These are phyloP conservation scores for Drosophila ambigua DNA, from an alignment of 1,140 invertebrate species.

Conservation along the genomic window DNA sequence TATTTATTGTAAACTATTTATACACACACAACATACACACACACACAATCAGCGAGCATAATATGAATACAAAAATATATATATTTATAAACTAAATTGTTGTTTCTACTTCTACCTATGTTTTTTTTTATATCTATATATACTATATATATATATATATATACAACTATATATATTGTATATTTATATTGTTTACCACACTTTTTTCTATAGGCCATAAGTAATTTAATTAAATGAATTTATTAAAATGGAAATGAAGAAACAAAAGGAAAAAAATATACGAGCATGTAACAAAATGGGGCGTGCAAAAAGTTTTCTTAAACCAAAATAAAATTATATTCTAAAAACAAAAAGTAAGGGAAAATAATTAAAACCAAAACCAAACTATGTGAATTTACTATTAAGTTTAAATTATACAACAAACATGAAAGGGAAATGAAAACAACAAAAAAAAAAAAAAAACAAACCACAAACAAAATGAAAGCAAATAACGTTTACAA, in stretches of 20 bases:
- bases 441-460: conserved; percentile 19
- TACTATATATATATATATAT: conserved; percentile 55
- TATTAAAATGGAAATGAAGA: conserved; percentile 48
- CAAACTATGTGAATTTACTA: conserved; percentile 71
- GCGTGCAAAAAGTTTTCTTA: conserved; percentile 65
- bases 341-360: conserved; percentile 50
- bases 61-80: conserved; percentile 65
- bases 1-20: conserved; percentile 71
- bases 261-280: conserved; percentile 42
- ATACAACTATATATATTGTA: conserved; percentile 28
- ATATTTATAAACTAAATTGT: conserved; percentile 69
- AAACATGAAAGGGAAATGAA: conserved; percentile 16
- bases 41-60: conserved; percentile 36
- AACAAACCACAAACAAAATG: not conserved
- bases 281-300: conserved; percentile 6
- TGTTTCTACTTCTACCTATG: conserved; percentile 58
- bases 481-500: conserved; percentile 46
- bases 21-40: conserved; percentile 25
- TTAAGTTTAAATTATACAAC: conserved; percentile 71
- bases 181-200: conserved; percentile 63
- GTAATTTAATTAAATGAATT: conserved; percentile 77
- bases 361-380: conserved; percentile 41
- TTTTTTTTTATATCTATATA: conserved; percentile 50
- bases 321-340: conserved; percentile 68
- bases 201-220: conserved; percentile 67